Conservation (phyloP, 2,113 vertebrate genomes). For the Vidua chalybeata region DNA sequence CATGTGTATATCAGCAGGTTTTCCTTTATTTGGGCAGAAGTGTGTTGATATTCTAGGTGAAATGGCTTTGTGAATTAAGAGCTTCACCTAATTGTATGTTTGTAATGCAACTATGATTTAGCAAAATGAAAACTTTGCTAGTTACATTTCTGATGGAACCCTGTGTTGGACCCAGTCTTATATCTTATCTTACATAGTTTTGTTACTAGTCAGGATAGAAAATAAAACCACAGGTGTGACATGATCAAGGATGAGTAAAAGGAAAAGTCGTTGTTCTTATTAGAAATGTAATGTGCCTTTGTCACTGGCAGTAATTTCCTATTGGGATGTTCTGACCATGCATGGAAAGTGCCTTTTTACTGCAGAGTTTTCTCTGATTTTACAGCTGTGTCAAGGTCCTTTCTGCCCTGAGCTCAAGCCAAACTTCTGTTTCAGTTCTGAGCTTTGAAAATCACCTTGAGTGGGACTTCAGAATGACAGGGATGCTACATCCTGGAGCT, state of each 20-base stretch:
- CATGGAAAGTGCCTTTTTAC: background rate
- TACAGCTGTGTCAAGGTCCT: background rate
- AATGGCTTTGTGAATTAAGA: background rate
- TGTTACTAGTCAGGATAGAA: background rate
- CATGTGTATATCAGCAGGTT: background rate
- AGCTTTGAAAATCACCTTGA: background rate
- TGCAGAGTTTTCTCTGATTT: background rate
- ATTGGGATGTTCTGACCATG: background rate
- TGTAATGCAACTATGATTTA: background rate
- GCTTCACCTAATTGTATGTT: background rate
- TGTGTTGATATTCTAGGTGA: background rate
- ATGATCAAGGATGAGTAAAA: background rate
- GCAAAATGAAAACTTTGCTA: background rate
- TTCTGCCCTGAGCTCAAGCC: background rate
- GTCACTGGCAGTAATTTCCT: background rate
- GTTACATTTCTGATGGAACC: background rate
- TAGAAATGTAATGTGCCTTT: background rate
- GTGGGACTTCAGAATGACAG: background rate
- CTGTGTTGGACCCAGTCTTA: fast-evolving
- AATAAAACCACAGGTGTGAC: background rate
- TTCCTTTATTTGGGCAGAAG: background rate
- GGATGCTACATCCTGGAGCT: background rate
- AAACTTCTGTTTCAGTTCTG: background rate
- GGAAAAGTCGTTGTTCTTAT: background rate
- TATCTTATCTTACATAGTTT: background rate